Percentiles rank a stretch among this genome's conserved stretches.
These are phyloP conservation scores for Ara ararauna DNA, from an alignment of 2,797 vertebrate genomes.

Conservation along the genomic window DNA sequence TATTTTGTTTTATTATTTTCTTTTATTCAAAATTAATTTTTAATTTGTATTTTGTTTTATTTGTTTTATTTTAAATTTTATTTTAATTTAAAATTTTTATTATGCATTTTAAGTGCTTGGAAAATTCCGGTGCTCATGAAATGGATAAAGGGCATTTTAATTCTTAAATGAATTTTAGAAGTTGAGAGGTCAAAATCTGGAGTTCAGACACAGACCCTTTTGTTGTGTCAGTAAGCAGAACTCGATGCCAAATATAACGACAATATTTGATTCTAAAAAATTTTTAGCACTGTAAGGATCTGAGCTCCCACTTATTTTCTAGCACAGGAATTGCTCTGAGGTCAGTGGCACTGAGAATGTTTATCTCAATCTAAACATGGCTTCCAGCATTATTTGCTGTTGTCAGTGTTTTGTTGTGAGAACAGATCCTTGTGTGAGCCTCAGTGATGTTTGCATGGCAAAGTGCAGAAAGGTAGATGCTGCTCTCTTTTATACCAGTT, in stretches of 20 bases:
- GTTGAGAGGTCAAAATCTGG: not conserved
- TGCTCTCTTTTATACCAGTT: not conserved
- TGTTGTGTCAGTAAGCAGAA: not conserved
- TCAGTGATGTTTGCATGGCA: not conserved
- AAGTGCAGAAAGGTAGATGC: not conserved
- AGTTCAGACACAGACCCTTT: not conserved
- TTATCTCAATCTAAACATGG: not conserved
- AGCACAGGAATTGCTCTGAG: not conserved
- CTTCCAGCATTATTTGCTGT: not conserved
- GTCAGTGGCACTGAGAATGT: not conserved
- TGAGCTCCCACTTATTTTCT: not conserved
- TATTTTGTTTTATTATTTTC: not conserved
- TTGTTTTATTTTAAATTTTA: not conserved
- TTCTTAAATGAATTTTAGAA: not conserved
- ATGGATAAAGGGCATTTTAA: not conserved
- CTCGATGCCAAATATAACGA: not conserved
- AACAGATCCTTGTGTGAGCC: not conserved
- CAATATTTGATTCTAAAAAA: not conserved
- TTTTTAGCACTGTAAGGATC: accelerated
- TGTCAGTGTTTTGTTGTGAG: not conserved
- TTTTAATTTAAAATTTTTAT: not conserved
- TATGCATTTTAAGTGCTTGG: not conserved
- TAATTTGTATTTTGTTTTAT: not conserved
- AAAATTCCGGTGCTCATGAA: not conserved
- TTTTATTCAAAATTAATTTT: not conserved